Evolutionary conservation across 1,140 invertebrate species (phyloP).

Genomic region (Drosophila rufa): DNA sequence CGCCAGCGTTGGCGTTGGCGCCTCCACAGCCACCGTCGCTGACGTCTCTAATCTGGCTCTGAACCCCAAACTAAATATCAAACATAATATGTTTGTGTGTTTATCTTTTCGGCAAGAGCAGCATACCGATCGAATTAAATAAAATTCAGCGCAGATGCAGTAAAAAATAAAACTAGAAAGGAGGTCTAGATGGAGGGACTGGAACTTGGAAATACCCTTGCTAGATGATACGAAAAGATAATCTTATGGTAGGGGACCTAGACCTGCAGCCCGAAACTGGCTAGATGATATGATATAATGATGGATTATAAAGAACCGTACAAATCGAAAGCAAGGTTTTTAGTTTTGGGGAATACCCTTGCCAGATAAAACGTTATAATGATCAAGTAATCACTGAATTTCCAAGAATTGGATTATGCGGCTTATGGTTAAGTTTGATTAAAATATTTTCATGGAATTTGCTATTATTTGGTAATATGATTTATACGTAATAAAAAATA

Average conservation of each 20-base stretch:
- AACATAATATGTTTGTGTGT: constrained; percentile 59
- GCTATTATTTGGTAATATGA: not conserved
- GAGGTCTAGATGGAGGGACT: constrained; percentile 11
- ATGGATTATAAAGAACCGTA: not conserved
- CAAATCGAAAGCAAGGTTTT: not conserved
- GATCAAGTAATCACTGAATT: not conserved
- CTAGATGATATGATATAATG: not conserved
- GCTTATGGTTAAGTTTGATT: not conserved
- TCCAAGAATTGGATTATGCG: not conserved
- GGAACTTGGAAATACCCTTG: constrained; percentile 20
- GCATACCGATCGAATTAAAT: constrained; percentile 60
- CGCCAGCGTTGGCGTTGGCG: constrained; percentile 42
- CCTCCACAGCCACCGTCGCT: constrained; percentile 17
- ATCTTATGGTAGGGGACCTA: no score
- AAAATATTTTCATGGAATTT: not conserved
- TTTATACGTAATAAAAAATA: no score
- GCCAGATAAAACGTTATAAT: not conserved
- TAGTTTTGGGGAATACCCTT: not conserved
- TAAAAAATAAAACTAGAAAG: constrained; percentile 36
- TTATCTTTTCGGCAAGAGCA: constrained; percentile 47
- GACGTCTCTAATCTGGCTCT: constrained; percentile 71
- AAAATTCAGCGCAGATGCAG: constrained; percentile 42
- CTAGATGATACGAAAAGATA: not conserved
- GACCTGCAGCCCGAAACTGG: not conserved
- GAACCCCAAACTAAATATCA: constrained; percentile 72